Evolutionary conservation across 2,888 invertebrate species (phyloP).

Genomic region (Hypomecis punctinalis): DNA sequence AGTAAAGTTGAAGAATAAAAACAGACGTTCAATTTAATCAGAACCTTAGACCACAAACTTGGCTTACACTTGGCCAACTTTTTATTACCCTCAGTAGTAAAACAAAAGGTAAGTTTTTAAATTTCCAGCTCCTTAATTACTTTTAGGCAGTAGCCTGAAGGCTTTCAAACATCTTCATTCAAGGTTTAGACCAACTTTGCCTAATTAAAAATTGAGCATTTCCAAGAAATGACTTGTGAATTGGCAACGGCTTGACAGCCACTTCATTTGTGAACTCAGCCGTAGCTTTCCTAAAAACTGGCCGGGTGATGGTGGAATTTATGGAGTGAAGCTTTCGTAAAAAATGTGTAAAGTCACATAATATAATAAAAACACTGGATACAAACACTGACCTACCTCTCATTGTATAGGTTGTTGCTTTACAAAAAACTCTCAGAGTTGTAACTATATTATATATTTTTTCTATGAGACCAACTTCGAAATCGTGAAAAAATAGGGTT

Average conservation of each 20-base stretch:
- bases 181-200: constrained; percentile 33
- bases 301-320: background rate
- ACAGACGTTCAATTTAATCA: constrained; percentile 14
- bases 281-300: background rate
- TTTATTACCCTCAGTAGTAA: constrained; percentile 25
- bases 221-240: constrained; percentile 15
- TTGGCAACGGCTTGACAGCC: constrained; percentile 7
- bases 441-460: too few species aligned
- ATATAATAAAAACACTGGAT: too few species aligned
- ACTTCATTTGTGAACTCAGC: constrained; percentile 11
- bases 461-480: too few species aligned
- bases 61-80: constrained; percentile 15
- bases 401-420: too few species aligned
- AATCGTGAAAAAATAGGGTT: too few species aligned
- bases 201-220: constrained; percentile 24
- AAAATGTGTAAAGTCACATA: too few species aligned
- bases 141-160: constrained; percentile 21
- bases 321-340: too few species aligned
- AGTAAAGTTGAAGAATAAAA: constrained; percentile 9
- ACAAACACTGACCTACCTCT: too few species aligned
- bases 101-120: constrained; percentile 26
- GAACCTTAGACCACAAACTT: constrained; percentile 12
- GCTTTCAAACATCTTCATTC: constrained; percentile 24
- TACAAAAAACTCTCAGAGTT: too few species aligned
- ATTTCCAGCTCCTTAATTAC: constrained; percentile 25